Evolutionary conservation across 2,113 vertebrate species (phyloP).

Genomic region (Clarias batrachus): DNA sequence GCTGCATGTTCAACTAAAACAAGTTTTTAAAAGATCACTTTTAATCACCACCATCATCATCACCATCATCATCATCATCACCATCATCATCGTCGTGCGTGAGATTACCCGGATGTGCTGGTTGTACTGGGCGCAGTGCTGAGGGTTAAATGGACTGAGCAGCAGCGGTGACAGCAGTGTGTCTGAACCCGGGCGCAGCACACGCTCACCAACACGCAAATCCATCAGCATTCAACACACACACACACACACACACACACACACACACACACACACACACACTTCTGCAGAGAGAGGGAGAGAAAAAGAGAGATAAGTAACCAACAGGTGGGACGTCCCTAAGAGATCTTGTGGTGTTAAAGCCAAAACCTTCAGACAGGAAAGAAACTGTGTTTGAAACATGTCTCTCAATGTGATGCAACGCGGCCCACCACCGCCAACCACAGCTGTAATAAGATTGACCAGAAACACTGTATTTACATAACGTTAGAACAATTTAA

Average conservation of each 20-base stretch:
- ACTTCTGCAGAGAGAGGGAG: slow-evolving; percentile 31
- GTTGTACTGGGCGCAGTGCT: slow-evolving; percentile 73
- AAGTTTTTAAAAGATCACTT: not conserved
- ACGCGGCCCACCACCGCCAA: not conserved
- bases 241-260: slow-evolving; percentile 60
- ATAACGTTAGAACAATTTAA: not conserved
- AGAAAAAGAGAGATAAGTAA: not conserved
- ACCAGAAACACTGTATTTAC: not conserved
- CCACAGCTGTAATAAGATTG: not conserved
- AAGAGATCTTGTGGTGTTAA: not conserved
- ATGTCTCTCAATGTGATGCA: not conserved
- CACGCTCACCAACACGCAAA: slow-evolving; percentile 88
- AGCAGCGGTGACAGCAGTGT: slow-evolving; percentile 86
- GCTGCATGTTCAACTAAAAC: slow-evolving; percentile 83
- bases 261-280: slow-evolving; percentile 42
- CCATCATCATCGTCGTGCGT: not conserved
- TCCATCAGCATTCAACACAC: slow-evolving; percentile 84
- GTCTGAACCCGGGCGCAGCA: slow-evolving; percentile 78
- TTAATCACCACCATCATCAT: not conserved
- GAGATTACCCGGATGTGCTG: slow-evolving; percentile 76
- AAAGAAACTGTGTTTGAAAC: not conserved
- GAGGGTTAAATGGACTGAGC: slow-evolving; percentile 72
- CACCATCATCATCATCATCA: not conserved
- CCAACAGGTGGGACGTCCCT: not conserved
- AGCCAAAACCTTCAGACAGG: not conserved